Base-by-base conservation (phyloP, 64 coral and sea anemone species). In the Pocillopora verrucosa region DNA sequence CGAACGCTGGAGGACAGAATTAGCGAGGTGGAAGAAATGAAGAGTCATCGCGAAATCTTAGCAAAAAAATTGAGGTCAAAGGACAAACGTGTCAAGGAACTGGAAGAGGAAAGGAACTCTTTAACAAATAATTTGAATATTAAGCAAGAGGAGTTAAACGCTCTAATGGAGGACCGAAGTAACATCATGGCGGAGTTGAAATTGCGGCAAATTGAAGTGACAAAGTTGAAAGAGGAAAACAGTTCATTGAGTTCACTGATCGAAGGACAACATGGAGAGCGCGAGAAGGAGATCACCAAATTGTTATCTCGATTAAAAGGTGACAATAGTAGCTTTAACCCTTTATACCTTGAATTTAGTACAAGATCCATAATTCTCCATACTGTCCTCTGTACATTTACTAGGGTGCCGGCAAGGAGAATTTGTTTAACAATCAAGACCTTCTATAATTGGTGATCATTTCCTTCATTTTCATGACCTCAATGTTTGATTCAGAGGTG, bases 241-340 rank as follows among this genome's bases (percentile, higher is more conserved):
- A 77, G 91, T 64, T 91, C 97, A 10, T 59, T 99, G 59, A 93
- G 76, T 84, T 88, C 91, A 56, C 73, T 99, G 45, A 56, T 99
- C 16, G 88, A 95, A 91, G 97, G 97, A n/a, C 93, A 91, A 76
- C 77, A 95, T 56, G 94, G 94, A 88, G 91, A 95, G 63, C 88
- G 90, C 6, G 93, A 99, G 19, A 95, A 95, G 61, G 97, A 99
- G 83, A 99, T 99, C 79, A 90, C 73, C 34, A 95, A 99, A 77
- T 76, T 99, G 51, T 36, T 99, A 56, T 99, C 97, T 61, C 80
- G 97, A 80, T 88, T 99, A 14, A 99, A 99, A 99, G 94, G 97
- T 99, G 86, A 24, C 22, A 9, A 16, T 13, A 68, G 13, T 68
- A 68, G 64, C 13, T 68, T 15, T 68, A 68, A 68, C 9, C 64